A percentile compares a stretch with the other conserved stretches of the same genome.
These are phyloP conservation scores for Phymatocera aterrima DNA, from an alignment of 2,888 invertebrate genomes.

Conservation along the genomic window DNA sequence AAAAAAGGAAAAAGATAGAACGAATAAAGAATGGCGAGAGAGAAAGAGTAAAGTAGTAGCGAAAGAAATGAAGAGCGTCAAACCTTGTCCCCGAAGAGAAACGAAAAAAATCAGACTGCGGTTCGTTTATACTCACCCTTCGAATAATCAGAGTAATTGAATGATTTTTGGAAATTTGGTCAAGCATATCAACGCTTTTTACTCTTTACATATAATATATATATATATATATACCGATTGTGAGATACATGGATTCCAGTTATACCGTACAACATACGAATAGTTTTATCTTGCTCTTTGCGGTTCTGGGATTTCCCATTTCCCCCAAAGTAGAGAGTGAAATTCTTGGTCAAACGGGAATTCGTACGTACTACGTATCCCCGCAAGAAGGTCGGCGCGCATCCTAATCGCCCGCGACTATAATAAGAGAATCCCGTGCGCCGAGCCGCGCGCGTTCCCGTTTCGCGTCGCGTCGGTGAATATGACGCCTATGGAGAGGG, in stretches of 20 bases:
- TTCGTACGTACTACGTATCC: neutral
- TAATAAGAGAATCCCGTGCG: neutral
- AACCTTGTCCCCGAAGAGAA: no score
- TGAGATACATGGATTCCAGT: neutral
- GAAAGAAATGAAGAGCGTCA: no score
- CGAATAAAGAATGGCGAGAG: neutral
- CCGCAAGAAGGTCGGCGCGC: slow-evolving; percentile 4
- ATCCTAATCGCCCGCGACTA: slow-evolving; percentile 15
- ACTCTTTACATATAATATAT: neutral
- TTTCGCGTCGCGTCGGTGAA: no score
- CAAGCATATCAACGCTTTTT: no score
- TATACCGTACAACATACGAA: neutral
- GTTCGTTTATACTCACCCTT: no score
- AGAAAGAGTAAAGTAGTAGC: neutral
- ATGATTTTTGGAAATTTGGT: no score
- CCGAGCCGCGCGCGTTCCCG: neutral
- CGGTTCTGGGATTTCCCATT: neutral
- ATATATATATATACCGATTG: neutral
- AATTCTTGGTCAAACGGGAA: slow-evolving; percentile 22
- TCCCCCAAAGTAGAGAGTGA: neutral
- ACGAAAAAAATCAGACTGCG: no score
- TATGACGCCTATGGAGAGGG: no score
- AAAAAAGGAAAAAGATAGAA: neutral
- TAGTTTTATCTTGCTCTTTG: neutral
- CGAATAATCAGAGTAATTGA: no score